A percentile compares a stretch with the other conserved stretches of the same genome.
Conservation (phyloP, 2,113 vertebrate genomes). For the Pyrgilauda ruficollis region DNA sequence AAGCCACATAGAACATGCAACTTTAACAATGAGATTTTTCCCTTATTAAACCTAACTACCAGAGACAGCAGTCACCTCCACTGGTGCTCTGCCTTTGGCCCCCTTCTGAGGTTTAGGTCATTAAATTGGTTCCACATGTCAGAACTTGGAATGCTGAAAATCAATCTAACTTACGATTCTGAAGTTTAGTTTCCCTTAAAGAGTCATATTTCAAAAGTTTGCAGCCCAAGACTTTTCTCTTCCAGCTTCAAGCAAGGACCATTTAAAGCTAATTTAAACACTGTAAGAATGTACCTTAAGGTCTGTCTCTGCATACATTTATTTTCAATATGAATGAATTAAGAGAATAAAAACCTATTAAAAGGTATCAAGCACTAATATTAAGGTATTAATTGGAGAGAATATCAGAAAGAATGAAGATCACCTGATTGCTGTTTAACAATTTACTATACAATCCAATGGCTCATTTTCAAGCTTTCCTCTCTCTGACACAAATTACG, state of each 20-base stretch:
- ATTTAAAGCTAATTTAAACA: background rate
- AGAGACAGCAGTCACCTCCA: background rate
- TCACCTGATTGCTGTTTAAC: background rate
- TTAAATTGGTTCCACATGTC: constrained; percentile 45
- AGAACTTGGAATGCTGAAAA: background rate
- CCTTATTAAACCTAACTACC: background rate
- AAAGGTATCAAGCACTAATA: background rate
- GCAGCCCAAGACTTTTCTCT: background rate
- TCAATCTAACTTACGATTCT: background rate
- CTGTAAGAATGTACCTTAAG: background rate
- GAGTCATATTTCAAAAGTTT: background rate
- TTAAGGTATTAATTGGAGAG: background rate
- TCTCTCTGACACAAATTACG: background rate
- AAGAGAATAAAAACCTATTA: background rate
- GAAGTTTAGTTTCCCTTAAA: constrained; percentile 5
- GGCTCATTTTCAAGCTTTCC: background rate
- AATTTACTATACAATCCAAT: background rate
- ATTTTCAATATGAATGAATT: background rate
- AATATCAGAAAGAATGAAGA: background rate
- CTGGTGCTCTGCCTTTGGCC: background rate
- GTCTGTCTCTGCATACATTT: background rate
- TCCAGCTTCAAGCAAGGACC: background rate
- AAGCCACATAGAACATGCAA: background rate
- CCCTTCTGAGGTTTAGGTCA: background rate
- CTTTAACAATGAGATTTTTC: background rate